These are phyloP conservation scores for Bujurquina vittata DNA, from an alignment of 2,113 vertebrate species.

Conservation along the genomic window DNA sequence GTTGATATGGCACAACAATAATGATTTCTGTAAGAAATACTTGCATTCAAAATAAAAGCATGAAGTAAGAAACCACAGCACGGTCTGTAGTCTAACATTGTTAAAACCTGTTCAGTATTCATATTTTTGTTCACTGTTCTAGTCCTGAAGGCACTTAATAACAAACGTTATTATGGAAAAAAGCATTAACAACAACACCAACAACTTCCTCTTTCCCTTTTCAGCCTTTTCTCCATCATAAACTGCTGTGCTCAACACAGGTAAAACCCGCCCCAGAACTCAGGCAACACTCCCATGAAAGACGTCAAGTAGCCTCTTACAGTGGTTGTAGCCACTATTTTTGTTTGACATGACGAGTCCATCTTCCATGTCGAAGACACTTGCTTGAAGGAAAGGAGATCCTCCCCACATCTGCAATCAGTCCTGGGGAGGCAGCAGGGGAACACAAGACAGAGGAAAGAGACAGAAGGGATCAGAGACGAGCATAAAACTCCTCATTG, in stretches of 20 bases:
- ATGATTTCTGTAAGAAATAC: conserved; percentile 71
- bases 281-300: conserved; percentile 17
- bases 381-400: conserved; percentile 19
- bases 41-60: conserved; percentile 80
- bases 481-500: conserved; percentile 84
- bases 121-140: conserved; percentile 63
- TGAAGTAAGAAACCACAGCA: conserved; percentile 85
- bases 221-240: conserved; percentile 25
- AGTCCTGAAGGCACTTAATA: conserved; percentile 93
- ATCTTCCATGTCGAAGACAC: conserved; percentile 10
- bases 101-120: conserved; percentile 64
- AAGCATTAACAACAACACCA: conserved; percentile 49
- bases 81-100: conserved; percentile 43
- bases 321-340: conserved; percentile 19
- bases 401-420: conserved; percentile 19
- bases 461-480: conserved; percentile 82
- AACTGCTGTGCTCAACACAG: conserved; percentile 77
- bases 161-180: conserved; percentile 69
- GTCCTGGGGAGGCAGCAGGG: conserved; percentile 30
- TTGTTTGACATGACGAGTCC: conserved; percentile 9
- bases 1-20: conserved; percentile 68
- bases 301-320: not conserved
- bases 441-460: not conserved
- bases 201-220: conserved; percentile 25
- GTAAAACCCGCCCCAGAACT: conserved; percentile 33